Percentiles rank a stretch among this genome's conserved stretches.
phyloP scores from a whole-genome alignment of 2,888 invertebrate species.

The Stenolophus ochropezus region DNA sequence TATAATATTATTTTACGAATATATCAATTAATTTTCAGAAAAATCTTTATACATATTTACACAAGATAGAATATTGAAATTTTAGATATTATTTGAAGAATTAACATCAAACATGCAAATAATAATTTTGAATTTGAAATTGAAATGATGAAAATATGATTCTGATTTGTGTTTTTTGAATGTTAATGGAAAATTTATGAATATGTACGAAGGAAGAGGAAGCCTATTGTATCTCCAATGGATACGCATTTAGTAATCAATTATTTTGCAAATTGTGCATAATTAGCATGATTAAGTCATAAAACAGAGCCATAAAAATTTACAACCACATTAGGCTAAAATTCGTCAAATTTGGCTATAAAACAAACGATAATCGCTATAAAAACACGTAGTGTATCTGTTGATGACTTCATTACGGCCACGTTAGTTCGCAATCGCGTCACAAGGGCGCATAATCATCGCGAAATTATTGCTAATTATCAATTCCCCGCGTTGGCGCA shows the following conservation, averaged over 20 bases:
- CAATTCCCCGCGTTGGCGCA: constrained; percentile 16
- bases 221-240: too few species aligned
- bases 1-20: too few species aligned
- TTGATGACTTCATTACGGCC: constrained; percentile 25
- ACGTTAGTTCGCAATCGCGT: constrained; percentile 1
- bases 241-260: not conserved
- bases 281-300: constrained; percentile 5
- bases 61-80: too few species aligned
- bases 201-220: too few species aligned
- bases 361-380: constrained; percentile 3
- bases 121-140: too few species aligned
- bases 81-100: too few species aligned
- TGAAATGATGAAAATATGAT: too few species aligned
- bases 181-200: too few species aligned
- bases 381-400: constrained; percentile 15
- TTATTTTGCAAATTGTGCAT: constrained; percentile 3
- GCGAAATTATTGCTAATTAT: constrained; percentile 30
- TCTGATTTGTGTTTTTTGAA: too few species aligned
- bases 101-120: too few species aligned
- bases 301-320: constrained; percentile 8
- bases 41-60: too few species aligned
- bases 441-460: constrained; percentile 17
- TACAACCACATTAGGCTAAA: constrained; percentile 12
- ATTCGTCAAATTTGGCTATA: constrained; percentile 3
- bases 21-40: too few species aligned